Conservation (phyloP, 2,113 vertebrate genomes). For the Diadophis punctatus region DNA sequence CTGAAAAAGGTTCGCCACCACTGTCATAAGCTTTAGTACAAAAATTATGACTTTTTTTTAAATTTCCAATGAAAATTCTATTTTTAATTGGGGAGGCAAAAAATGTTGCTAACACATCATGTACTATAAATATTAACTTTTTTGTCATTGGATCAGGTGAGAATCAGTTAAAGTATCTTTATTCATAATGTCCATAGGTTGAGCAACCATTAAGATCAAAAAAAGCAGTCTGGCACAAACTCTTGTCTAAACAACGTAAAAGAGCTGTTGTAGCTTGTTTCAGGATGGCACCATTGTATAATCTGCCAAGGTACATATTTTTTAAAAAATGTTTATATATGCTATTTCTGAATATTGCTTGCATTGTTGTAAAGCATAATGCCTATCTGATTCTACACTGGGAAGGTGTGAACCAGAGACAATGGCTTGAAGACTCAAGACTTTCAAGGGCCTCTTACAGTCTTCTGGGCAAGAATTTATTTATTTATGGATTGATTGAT, state of each 20-base stretch:
- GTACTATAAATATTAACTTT: not conserved
- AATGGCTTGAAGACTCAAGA: not conserved
- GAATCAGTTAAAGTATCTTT: not conserved
- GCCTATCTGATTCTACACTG: not conserved
- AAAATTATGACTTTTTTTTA: not conserved
- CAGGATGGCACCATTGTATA: constrained; percentile 96
- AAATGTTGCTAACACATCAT: not conserved
- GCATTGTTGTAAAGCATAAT: not conserved
- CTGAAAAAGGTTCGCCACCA: no score
- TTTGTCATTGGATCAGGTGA: not conserved
- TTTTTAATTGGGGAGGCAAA: not conserved
- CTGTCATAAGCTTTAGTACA: not conserved
- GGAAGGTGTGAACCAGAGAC: not conserved
- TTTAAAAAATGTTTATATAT: not conserved
- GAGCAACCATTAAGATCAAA: constrained; percentile 96
- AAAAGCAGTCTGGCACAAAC: constrained; percentile 97
- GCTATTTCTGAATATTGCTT: not conserved
- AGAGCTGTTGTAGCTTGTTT: constrained; percentile 97
- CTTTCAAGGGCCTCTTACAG: not conserved
- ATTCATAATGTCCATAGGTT: constrained; percentile 72
- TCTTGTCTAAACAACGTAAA: constrained; percentile 96
- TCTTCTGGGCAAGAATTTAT: not conserved
- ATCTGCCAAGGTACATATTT: constrained; percentile 86
- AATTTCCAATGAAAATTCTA: not conserved
- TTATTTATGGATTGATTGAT: not conserved